phyloP scores from a whole-genome alignment of 1,140 invertebrate genomes.

The Saccostrea glomerata region DNA sequence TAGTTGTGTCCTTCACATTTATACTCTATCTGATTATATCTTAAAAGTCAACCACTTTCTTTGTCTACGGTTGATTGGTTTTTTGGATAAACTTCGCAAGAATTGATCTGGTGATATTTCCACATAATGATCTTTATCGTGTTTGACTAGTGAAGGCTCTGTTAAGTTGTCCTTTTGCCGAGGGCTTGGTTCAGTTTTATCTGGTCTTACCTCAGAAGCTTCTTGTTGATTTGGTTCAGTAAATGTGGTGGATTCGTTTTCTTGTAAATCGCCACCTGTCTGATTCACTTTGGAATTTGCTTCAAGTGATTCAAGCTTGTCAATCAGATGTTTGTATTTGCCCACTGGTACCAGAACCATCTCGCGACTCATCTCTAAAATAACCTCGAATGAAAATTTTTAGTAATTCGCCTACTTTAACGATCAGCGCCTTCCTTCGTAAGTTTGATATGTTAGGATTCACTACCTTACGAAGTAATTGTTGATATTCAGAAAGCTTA shows the following conservation, averaged over 20 bases:
- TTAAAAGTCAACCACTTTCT: too few relatives aligned
- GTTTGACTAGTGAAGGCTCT: not conserved
- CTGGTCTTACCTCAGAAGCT: not conserved
- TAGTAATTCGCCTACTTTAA: not conserved
- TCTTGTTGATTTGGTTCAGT: not conserved
- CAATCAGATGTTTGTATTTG: slow-evolving; percentile 1
- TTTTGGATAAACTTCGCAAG: too few relatives aligned
- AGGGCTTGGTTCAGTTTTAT: not conserved
- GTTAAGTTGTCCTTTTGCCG: not conserved
- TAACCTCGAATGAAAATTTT: not conserved
- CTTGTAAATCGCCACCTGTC: not conserved
- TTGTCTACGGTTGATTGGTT: too few relatives aligned
- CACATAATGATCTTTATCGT: not conserved
- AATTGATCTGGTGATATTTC: too few relatives aligned
- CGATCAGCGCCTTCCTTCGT: not conserved
- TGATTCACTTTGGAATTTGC: not conserved
- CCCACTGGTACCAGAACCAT: not conserved
- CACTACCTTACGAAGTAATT: not conserved
- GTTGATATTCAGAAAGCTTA: not conserved
- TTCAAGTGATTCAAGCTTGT: not conserved
- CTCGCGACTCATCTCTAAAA: not conserved
- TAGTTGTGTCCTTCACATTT: too few relatives aligned
- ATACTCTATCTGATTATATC: too few relatives aligned
- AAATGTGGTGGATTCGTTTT: not conserved
- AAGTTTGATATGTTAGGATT: slow-evolving; percentile 18